Evolutionary conservation across 37 sponge, comb jelly and placozoan species (phyloP), one percentile per base, ranked within the genome.

Genomic region (Diacarnus erythraeanus): DNA sequence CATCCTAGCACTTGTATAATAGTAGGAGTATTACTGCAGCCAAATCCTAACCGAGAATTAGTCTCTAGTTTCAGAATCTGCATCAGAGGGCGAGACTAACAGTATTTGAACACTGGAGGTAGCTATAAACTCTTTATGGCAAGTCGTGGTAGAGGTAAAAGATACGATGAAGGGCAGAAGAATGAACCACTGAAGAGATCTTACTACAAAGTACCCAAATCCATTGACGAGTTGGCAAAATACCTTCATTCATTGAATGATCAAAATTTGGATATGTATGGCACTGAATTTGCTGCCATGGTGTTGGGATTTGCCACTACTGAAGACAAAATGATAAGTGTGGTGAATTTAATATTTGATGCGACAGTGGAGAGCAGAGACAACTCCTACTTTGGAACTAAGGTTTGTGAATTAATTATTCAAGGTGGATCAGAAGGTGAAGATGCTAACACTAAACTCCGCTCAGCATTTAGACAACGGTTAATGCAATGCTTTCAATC

Each of bases 251-350:
- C 71, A 21, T 59, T 84, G 12, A 77, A 82, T 38, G 86, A 81
- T 4, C 27, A 38, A 0, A 92, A 92, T 39, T 21, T 92, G 21
- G 22, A 56, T 0, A 31, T 59, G 80, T 35, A 78, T 41, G 93
- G 93, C 20, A 40, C 26, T 35, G 42, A 37, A 30, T 92, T 92
- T 81, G 82, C 83, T 29, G 78, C 81, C n/a, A 88, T 92, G 93
- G 77, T 77, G 36, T 27, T 80, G 36, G 67, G 36, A 5, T 92
- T 63, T 72, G 42, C 64, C 1, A 78, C 69, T 10, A 75, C 60
- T n/a, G 64, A 75, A 37, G 43, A 64, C 29, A 80, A 69, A 39
- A 29, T 84, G 21, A 21, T 72, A 57, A 81, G 80, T 23, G 77
- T 72, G 2, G 79, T 84, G 5, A 25, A 65, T 1, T 71, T 92